phyloP scores from a whole-genome alignment of 2,888 invertebrate species.

The Chironomus riparius region DNA sequence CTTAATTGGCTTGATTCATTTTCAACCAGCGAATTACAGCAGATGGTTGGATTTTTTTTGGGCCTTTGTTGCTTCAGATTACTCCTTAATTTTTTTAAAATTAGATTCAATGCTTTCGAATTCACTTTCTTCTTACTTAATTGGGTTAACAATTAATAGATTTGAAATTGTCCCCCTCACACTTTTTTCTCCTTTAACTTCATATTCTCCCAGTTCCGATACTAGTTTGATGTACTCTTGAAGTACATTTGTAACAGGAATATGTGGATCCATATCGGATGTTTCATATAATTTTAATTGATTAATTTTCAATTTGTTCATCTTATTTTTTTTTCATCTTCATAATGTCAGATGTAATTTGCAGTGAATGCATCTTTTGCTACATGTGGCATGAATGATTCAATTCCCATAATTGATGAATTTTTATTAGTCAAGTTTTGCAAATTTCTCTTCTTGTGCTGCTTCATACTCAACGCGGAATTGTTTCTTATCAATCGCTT shows the following conservation, averaged over 20 bases:
- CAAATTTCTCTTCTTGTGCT: slow-evolving; percentile 31
- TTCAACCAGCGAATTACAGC: no score
- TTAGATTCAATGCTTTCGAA: no score
- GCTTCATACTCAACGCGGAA: slow-evolving; percentile 31
- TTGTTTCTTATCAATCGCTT: not conserved
- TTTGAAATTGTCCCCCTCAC: not conserved
- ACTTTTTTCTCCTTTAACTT: not conserved
- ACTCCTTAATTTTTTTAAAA: no score
- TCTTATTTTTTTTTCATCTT: no score
- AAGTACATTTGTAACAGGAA: slow-evolving; percentile 30
- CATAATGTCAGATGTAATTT: slow-evolving; percentile 34
- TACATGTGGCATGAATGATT: slow-evolving; percentile 39
- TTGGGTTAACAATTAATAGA: not conserved
- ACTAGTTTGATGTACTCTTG: not conserved
- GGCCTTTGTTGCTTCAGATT: no score
- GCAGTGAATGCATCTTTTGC: slow-evolving; percentile 37
- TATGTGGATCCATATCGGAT: slow-evolving; percentile 33
- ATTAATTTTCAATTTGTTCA: no score
- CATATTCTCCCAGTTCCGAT: not conserved
- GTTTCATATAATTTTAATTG: no score
- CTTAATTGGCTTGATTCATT: no score
- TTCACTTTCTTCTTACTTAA: no score
- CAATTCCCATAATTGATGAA: slow-evolving; percentile 38
- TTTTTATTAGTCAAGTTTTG: slow-evolving; percentile 32
- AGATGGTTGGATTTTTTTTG: no score